These are phyloP conservation scores for Athalia circularis DNA, from an alignment of 2,888 invertebrate genomes.

Conservation along the genomic window DNA sequence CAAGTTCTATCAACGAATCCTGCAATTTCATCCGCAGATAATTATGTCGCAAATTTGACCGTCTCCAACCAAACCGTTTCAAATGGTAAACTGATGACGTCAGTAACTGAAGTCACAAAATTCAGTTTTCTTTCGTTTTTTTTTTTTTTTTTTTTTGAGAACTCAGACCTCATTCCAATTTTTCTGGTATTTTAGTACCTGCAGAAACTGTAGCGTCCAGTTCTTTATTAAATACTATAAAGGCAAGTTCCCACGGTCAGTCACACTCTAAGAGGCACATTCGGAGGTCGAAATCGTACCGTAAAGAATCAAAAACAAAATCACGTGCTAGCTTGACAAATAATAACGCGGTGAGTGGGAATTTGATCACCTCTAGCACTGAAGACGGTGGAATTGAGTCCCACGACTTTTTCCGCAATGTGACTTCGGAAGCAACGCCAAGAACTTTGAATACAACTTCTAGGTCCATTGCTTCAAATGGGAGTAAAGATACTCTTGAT, in stretches of 20 bases:
- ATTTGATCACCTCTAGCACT: not conserved
- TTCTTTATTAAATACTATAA: not conserved
- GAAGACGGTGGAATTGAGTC: not conserved
- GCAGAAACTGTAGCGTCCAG: not conserved
- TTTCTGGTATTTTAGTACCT: not conserved
- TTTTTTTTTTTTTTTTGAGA: not conserved
- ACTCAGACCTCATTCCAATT: not conserved
- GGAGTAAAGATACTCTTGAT: slow-evolving; percentile 1
- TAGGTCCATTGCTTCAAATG: not conserved
- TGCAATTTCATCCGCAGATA: not conserved
- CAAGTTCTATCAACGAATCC: slow-evolving; percentile 1
- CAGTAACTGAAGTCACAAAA: not conserved
- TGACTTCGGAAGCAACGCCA: not conserved
- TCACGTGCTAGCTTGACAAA: slow-evolving; percentile 14
- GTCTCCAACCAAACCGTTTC: not conserved
- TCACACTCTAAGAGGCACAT: slow-evolving; percentile 28
- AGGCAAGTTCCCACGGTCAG: not conserved
- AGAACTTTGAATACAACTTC: slow-evolving; percentile 3
- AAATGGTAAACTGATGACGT: not conserved
- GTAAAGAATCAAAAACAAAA: slow-evolving; percentile 24
- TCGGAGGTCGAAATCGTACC: slow-evolving; percentile 24
- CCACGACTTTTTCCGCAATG: not conserved
- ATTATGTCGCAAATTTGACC: not conserved
- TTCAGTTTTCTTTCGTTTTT: not conserved
- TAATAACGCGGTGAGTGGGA: slow-evolving; percentile 3